Conservation (phyloP, 2,888 invertebrate species). For the Agrochola macilenta region DNA sequence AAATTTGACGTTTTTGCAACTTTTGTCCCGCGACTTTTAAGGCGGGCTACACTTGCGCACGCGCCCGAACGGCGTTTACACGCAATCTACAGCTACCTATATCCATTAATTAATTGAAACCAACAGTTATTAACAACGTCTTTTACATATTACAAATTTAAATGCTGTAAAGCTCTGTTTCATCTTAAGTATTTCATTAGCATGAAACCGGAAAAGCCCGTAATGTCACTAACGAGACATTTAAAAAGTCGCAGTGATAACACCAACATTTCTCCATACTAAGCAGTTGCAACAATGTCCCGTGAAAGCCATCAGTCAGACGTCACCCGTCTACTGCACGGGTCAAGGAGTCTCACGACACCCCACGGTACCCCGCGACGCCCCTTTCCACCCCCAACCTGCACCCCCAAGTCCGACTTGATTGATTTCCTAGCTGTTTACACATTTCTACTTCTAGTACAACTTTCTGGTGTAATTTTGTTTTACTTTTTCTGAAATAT, state of each 20-base stretch:
- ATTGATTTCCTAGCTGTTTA: conserved; percentile 84
- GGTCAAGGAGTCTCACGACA: conserved; percentile 80
- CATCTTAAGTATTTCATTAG: background rate
- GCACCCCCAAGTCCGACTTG: conserved; percentile 76
- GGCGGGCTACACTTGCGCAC: too few relatives aligned
- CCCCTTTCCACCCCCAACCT: conserved; percentile 57
- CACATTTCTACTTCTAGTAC: conserved; percentile 66
- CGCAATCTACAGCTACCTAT: background rate
- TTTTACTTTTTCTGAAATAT: conserved; percentile 53
- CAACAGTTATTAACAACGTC: background rate
- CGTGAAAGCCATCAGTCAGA: conserved; percentile 81
- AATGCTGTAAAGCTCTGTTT: too few relatives aligned
- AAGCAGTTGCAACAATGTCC: conserved; percentile 66
- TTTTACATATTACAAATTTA: background rate
- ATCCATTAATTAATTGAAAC: too few relatives aligned
- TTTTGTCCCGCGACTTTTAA: background rate
- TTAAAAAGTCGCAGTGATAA: background rate
- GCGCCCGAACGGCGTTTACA: too few relatives aligned
- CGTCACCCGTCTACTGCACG: conserved; percentile 80
- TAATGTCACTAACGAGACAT: too few relatives aligned
- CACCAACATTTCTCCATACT: conserved; percentile 15
- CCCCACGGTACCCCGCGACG: conserved; percentile 45
- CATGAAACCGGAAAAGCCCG: background rate
- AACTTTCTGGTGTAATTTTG: conserved; percentile 64
- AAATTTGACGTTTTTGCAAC: background rate